Evolutionary conservation across 2,113 vertebrate genomes (phyloP), one percentile per base, ranked within the genome.

Genomic region (Accipiter cooperii): DNA sequence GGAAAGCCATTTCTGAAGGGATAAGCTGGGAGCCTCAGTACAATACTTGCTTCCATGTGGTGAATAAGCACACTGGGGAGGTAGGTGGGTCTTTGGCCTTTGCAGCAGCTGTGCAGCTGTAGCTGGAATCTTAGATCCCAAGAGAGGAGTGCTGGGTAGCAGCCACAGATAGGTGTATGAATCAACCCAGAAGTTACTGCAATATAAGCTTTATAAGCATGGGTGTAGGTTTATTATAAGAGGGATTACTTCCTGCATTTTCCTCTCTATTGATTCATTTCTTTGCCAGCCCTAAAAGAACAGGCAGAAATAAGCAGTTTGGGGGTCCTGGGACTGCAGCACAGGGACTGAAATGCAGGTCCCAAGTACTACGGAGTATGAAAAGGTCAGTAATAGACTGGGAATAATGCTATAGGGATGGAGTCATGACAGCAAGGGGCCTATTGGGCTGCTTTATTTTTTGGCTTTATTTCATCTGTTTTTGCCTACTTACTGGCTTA

Each of bases 11-110:
- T 81, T 96, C 36, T 20, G 96, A 98, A 6, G 98, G 97, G 49
- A 98, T 99, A 92, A 99, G 94, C 97, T 99, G 99, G 99, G 99
- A 99, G 81, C 98, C 99, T n/a, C 97, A 98, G n/a, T 98, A 97
- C 64, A 98, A 98, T 15, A 99, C 99, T 4, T 90, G 97, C n/a
- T 99, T 99, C 97, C 98, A 99, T 6, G 97, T 99, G 18, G 97
- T 99, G 54, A 96, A 99, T 97, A 99, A 99, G 89, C 97, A 91
- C 66, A 99, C 98, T 6, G 99, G 99, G 74, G 69, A 99, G 99
- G 99, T 99, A 46, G 13, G 74, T 28, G 44, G 42, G 34, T 29
- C 34, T 36, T 16, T 46, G 61, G 13, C 9, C 54, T 60, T 70
- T 93, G 26, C 40, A 76, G 52, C 11, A 73, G 36, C 40, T 58